A percentile compares a stretch with the other conserved stretches of the same genome.
These are phyloP conservation scores for Lordiphosa stackelbergi DNA, from an alignment of 1,140 invertebrate genomes.

Conservation along the genomic window DNA sequence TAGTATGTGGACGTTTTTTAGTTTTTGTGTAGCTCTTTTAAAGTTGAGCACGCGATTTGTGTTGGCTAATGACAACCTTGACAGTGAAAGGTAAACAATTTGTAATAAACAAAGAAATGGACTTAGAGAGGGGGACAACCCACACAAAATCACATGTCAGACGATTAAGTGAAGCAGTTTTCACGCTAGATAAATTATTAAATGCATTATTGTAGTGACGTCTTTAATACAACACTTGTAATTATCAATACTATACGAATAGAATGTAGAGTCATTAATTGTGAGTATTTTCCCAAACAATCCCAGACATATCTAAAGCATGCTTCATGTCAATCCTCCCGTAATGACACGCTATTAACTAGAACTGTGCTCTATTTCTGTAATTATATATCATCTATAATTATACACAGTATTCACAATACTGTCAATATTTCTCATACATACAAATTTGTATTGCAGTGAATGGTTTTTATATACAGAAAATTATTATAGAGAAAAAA, in stretches of 20 bases:
- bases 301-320: slow-evolving; percentile 17
- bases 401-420: background rate
- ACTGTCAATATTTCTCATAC: slow-evolving; percentile 7
- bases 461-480: too few relatives aligned
- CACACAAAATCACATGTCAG: slow-evolving; percentile 11
- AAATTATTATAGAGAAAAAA: too few relatives aligned
- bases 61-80: slow-evolving; percentile 21
- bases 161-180: slow-evolving; percentile 40
- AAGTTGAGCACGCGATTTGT: slow-evolving; percentile 19
- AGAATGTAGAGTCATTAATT: slow-evolving; percentile 31
- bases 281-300: slow-evolving; percentile 29
- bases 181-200: slow-evolving; percentile 26
- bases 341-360: slow-evolving; percentile 9
- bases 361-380: slow-evolving; percentile 15
- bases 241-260: slow-evolving; percentile 29
- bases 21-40: too few relatives aligned
- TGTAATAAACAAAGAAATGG: background rate
- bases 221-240: background rate
- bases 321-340: slow-evolving; percentile 25
- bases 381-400: too few relatives aligned
- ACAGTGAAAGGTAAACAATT: slow-evolving; percentile 12
- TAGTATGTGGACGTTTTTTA: too few relatives aligned
- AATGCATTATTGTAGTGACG: slow-evolving; percentile 12
- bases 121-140: background rate
- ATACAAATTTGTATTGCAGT: too few relatives aligned